Conservation (phyloP, 2,113 vertebrate genomes). For the Melanostigma gelatinosum region DNA sequence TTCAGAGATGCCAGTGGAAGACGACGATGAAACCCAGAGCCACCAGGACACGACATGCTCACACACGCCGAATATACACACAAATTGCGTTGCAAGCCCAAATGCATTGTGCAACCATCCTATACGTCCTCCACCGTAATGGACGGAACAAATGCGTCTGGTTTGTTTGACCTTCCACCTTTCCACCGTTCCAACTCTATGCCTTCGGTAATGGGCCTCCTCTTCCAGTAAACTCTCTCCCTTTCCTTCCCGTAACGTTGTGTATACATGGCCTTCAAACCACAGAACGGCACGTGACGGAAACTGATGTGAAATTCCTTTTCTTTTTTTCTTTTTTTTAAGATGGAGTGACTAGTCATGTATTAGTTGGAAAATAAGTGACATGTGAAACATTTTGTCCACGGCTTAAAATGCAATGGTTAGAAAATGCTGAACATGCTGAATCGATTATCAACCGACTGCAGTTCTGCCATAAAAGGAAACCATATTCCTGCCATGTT, state of each 20-base stretch:
- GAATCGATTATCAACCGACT: conserved; percentile 67
- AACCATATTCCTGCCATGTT: conserved; percentile 28
- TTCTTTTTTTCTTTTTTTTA: conserved; percentile 1
- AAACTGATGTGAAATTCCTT: conserved; percentile 54
- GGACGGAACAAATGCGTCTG: conserved; percentile 66
- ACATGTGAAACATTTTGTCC: conserved; percentile 57
- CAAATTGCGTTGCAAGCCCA: conserved; percentile 12
- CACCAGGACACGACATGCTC: conserved; percentile 28
- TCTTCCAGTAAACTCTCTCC: conserved; percentile 80
- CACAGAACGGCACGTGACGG: conserved; percentile 73
- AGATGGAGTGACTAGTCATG: conserved; percentile 73
- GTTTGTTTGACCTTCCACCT: conserved; percentile 75
- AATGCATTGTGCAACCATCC: conserved; percentile 28
- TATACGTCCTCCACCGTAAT: conserved; percentile 43
- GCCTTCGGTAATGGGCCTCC: conserved; percentile 65
- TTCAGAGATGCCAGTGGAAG: conserved; percentile 51
- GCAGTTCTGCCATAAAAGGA: conserved; percentile 33
- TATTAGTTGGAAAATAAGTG: conserved; percentile 66
- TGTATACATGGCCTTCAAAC: conserved; percentile 70
- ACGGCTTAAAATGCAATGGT: conserved; percentile 60
- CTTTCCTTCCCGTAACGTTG: conserved; percentile 80
- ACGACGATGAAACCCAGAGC: conserved; percentile 61
- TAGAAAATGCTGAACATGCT: conserved; percentile 65
- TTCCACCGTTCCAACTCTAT: conserved; percentile 43
- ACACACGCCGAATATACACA: conserved; percentile 35